Percentiles rank a stretch among this genome's conserved stretches.
Conservation (phyloP, 2,113 vertebrate species). For the Rhagologus leucostigma region DNA sequence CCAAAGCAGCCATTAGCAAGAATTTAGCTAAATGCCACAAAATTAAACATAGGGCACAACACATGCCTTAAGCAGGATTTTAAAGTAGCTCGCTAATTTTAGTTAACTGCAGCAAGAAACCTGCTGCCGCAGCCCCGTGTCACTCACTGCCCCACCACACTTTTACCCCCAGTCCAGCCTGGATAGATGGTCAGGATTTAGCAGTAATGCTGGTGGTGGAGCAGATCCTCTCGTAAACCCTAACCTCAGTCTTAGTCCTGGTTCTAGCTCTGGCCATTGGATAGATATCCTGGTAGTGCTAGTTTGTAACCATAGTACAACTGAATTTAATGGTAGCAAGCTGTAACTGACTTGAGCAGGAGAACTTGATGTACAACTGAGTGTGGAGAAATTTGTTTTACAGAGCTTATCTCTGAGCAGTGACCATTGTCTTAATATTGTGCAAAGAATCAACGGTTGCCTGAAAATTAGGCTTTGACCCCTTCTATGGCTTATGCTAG, state of each 20-base stretch:
- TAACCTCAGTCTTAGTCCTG: neutral
- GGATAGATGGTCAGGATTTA: neutral
- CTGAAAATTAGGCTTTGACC: neutral
- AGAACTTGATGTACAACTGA: neutral
- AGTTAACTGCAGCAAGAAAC: neutral
- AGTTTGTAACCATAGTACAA: neutral
- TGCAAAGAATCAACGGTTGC: neutral
- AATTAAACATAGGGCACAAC: neutral
- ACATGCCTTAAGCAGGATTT: neutral
- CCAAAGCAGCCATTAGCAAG: neutral
- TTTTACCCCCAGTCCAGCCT: neutral
- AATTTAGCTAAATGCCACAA: neutral
- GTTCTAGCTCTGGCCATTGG: neutral
- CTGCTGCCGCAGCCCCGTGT: neutral
- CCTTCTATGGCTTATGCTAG: neutral
- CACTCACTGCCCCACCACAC: neutral
- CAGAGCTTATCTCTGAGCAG: neutral
- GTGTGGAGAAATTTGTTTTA: neutral
- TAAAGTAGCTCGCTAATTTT: neutral
- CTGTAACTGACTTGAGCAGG: neutral
- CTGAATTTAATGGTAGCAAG: neutral
- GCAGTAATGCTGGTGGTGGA: neutral
- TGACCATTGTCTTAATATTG: neutral
- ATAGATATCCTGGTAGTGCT: neutral
- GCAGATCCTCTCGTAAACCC: neutral